phyloP scores from a whole-genome alignment of 2,113 vertebrate species.

The Herpetotheres cachinnans region DNA sequence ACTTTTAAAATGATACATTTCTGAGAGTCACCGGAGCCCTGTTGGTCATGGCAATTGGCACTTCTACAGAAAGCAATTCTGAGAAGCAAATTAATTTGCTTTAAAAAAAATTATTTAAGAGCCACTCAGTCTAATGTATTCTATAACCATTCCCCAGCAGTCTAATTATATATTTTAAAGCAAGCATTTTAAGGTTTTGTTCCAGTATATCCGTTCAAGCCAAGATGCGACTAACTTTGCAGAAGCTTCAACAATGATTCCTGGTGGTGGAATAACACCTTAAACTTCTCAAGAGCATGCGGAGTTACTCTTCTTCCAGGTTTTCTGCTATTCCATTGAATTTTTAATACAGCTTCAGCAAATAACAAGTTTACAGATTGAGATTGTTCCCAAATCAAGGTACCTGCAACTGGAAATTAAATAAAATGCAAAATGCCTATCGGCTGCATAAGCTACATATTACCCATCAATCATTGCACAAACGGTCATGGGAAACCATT shows the following conservation, averaged over 20 bases:
- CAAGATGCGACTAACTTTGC: not conserved
- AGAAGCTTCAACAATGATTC: not conserved
- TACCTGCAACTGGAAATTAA: not conserved
- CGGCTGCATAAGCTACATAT: accelerated
- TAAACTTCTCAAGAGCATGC: not conserved
- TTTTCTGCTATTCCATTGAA: not conserved
- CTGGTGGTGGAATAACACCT: not conserved
- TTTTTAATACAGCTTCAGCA: not conserved
- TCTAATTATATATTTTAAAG: not conserved
- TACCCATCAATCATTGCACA: not conserved
- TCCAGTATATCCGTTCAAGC: not conserved
- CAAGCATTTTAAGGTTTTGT: not conserved
- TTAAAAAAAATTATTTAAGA: not conserved
- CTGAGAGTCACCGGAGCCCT: not conserved
- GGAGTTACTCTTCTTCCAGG: not conserved
- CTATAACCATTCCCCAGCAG: not conserved
- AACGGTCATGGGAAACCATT: not conserved
- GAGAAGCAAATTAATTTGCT: not conserved
- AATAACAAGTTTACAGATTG: not conserved
- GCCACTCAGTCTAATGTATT: not conserved
- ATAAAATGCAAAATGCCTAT: not conserved
- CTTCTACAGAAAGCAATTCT: not conserved
- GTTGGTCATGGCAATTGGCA: not conserved
- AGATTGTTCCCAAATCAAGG: not conserved
- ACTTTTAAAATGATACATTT: not conserved